Base-by-base conservation (phyloP, 2,888 invertebrate species). In the Galeopsomyia nigrocyanea region DNA sequence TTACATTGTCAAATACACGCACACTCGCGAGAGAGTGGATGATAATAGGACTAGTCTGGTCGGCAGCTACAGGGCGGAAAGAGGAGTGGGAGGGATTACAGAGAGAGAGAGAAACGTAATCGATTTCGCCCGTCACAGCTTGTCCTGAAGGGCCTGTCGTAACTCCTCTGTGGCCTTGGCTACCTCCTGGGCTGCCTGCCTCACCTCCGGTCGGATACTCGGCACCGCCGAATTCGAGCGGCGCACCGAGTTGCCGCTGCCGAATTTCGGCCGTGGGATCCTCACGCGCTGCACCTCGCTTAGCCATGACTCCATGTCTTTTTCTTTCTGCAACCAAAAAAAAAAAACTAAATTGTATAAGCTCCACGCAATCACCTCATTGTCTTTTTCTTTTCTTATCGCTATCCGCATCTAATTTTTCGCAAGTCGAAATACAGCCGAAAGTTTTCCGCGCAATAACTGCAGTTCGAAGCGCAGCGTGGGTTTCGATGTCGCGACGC, bases 211-310 rank as follows among this genome's bases (percentile, higher is more conserved):
- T 75, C 89, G 87, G 77, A 87, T 88, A 82, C 91, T 72, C 88
- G 91, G 70, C 90, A 92, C 81, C 88, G 84, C 80, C 82, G 87
- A 82, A 84, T 88, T 82, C 83, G 88, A 82, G 84, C 88, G 77
- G 79, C 86, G 79, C 73, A 86, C 83, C n/a, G 85, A 82, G 77
- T 84, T 85, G 21, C 89, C 90, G 79, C 89, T 89, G 63, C 91
- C 92, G 82, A 95, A 94, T 88, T 95, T 95, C 6, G 95, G 95
- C 77, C 95, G 90, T 31, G 95, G 95, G 80, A 95, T 95, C 79
- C 93, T 90, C 76, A 95, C 92, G 78, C 93, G 91, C 86, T 95
- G 94, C 61, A 95, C 93, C 86, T 95, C 94, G 77, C 91, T 92
- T 81, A 95, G 87, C 94, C 95, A 95, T 79, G 93, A 92, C 84